Conservation (phyloP, 1,140 invertebrate species). For the Drosophila chauvacae region DNA sequence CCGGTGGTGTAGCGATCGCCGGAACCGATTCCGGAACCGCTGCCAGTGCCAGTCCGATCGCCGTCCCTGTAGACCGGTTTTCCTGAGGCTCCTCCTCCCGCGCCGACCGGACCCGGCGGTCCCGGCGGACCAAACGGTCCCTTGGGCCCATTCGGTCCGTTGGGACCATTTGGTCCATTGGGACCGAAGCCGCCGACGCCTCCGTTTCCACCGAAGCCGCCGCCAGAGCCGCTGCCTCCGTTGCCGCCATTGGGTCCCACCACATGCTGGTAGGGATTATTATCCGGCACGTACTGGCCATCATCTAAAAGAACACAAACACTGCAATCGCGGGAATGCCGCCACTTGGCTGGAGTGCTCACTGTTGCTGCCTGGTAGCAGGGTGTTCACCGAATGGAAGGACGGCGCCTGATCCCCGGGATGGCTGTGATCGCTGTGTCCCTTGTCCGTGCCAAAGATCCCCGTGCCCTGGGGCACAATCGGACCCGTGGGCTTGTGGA, state of each 20-base stretch:
- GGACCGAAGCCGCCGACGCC: conserved; percentile 50
- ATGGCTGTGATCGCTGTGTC: conserved; percentile 64
- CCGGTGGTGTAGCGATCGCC: conserved; percentile 44
- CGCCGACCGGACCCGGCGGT: conserved; percentile 65
- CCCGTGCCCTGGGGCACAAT: conserved; percentile 51
- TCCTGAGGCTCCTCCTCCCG: conserved; percentile 76
- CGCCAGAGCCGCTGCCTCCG: conserved; percentile 50
- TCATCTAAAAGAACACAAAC: conserved; percentile 81
- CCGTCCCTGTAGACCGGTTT: conserved; percentile 72
- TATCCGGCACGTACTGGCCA: conserved; percentile 63
- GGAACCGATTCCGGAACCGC: conserved; percentile 47
- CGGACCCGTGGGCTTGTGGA: conserved; percentile 40
- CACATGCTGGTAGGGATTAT: conserved; percentile 67
- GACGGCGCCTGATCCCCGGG: conserved; percentile 73
- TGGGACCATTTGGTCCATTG: conserved; percentile 58
- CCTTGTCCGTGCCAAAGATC: conserved; percentile 78
- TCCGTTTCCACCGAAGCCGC: conserved; percentile 56
- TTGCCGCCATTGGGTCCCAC: conserved; percentile 61
- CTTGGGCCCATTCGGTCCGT: conserved; percentile 57
- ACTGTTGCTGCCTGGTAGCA: conserved; percentile 66
- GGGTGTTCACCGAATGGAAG: conserved; percentile 67
- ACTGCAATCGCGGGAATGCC: conserved; percentile 22
- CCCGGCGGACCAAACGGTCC: conserved; percentile 71
- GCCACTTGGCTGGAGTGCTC: conserved; percentile 44
- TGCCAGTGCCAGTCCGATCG: conserved; percentile 47